Percentiles rank a stretch among this genome's conserved stretches.
These are phyloP conservation scores for Tenthredo amoena DNA, from an alignment of 2,888 invertebrate genomes.

Conservation along the genomic window DNA sequence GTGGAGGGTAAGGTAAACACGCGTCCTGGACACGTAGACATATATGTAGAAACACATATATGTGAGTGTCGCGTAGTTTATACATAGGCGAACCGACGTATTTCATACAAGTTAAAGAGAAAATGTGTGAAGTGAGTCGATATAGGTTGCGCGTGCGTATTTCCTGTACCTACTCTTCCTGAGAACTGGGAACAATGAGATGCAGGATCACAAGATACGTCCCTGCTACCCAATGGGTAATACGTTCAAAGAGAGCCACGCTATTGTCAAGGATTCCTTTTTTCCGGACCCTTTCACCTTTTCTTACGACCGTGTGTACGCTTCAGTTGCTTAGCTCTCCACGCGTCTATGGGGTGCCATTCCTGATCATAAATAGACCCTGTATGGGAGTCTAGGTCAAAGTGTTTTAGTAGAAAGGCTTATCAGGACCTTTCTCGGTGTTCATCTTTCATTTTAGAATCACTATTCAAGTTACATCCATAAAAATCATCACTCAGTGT, in stretches of 20 bases:
- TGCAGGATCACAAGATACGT: conserved; percentile 27
- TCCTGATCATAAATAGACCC: conserved; percentile 11
- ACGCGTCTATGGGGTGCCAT: not conserved
- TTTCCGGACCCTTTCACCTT: not conserved
- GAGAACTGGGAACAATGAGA: conserved; percentile 17
- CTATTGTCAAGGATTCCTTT: conserved; percentile 29
- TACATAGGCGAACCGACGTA: not conserved
- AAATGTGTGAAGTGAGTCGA: not conserved
- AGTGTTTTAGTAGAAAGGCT: not conserved
- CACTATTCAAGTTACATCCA: not conserved
- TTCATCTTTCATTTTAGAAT: not conserved
- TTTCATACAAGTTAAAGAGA: not conserved
- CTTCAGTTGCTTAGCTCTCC: not conserved
- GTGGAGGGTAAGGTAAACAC: conserved; percentile 21
- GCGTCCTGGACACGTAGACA: not conserved
- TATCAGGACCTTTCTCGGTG: not conserved
- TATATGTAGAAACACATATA: not conserved
- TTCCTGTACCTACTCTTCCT: not conserved
- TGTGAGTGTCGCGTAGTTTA: not conserved
- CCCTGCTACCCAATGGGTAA: not conserved
- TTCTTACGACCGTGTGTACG: not conserved
- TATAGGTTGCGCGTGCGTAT: conserved; percentile 13
- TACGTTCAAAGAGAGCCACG: not conserved
- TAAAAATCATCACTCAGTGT: not conserved
- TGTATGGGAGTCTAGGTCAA: not conserved